phyloP scores from a whole-genome alignment of 1,140 invertebrate species.

The Drosophila auraria region DNA sequence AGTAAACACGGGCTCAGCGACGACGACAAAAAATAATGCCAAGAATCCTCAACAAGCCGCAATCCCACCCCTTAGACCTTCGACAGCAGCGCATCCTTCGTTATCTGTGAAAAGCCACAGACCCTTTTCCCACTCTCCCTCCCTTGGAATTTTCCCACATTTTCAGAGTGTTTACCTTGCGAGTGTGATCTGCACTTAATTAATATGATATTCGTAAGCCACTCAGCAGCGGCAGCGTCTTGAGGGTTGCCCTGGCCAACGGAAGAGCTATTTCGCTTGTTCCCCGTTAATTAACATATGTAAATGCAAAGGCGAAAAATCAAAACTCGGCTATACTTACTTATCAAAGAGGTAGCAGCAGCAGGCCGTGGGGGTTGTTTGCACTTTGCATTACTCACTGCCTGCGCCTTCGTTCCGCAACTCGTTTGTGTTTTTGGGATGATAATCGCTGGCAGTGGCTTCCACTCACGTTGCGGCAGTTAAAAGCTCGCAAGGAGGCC shows the following conservation, averaged over 20 bases:
- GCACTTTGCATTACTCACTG: slow-evolving; percentile 1
- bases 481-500: slow-evolving; percentile 42
- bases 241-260: slow-evolving; percentile 50
- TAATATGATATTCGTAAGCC: slow-evolving; percentile 61
- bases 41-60: slow-evolving; percentile 38
- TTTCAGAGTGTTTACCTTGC: slow-evolving; percentile 39
- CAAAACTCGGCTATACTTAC: slow-evolving; percentile 38
- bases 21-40: slow-evolving; percentile 21
- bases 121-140: background rate
- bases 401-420: slow-evolving; percentile 3
- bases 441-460: slow-evolving; percentile 54
- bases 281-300: slow-evolving; percentile 76
- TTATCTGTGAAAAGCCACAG: slow-evolving; percentile 44
- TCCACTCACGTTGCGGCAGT: slow-evolving; percentile 71
- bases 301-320: slow-evolving; percentile 81
- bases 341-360: slow-evolving; percentile 40
- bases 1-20: slow-evolving; percentile 18
- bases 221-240: slow-evolving; percentile 27
- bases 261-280: slow-evolving; percentile 43
- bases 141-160: background rate
- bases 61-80: slow-evolving; percentile 24
- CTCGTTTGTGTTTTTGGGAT: slow-evolving; percentile 17
- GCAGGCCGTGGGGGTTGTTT: slow-evolving; percentile 15
- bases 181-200: slow-evolving; percentile 67
- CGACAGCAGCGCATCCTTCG: slow-evolving; percentile 30